phyloP scores from a whole-genome alignment of 2,113 vertebrate genomes.

The Paraplagusia blochii region DNA sequence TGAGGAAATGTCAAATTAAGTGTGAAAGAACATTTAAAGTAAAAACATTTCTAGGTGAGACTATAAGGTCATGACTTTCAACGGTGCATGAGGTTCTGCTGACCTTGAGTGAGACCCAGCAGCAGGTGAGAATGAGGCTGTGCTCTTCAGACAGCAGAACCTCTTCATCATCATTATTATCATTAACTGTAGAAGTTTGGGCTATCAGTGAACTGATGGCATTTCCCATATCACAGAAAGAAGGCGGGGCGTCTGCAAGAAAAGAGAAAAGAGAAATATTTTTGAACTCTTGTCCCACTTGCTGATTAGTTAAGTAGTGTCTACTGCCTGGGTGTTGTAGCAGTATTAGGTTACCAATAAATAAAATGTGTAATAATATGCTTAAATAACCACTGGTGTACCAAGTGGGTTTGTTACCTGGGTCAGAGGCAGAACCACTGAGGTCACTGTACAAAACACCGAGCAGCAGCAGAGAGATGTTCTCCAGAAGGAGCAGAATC shows the following conservation, averaged over 20 bases:
- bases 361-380: too few relatives aligned
- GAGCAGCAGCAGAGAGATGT: conserved; percentile 78
- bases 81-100: background rate
- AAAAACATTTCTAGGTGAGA: background rate
- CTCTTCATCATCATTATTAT: conserved; percentile 60
- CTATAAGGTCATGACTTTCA: background rate
- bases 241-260: conserved; percentile 78
- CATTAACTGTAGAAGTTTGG: conserved; percentile 55
- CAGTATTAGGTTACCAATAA: too few relatives aligned
- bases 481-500: conserved; percentile 72
- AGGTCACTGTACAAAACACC: conserved; percentile 75
- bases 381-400: background rate
- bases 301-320: too few relatives aligned
- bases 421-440: conserved; percentile 29
- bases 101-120: conserved; percentile 92
- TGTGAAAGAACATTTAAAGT: background rate
- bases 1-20: background rate
- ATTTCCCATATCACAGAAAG: conserved; percentile 87
- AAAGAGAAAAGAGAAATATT: background rate
- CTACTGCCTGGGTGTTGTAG: too few relatives aligned
- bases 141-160: conserved; percentile 86
- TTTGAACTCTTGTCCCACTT: too few relatives aligned
- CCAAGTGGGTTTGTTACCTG: conserved; percentile 54
- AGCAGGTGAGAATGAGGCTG: conserved; percentile 86
- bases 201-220: conserved; percentile 82